These are phyloP conservation scores for Saccopteryx bilineata DNA, from an alignment of 2,113 vertebrate genomes.

Conservation along the genomic window DNA sequence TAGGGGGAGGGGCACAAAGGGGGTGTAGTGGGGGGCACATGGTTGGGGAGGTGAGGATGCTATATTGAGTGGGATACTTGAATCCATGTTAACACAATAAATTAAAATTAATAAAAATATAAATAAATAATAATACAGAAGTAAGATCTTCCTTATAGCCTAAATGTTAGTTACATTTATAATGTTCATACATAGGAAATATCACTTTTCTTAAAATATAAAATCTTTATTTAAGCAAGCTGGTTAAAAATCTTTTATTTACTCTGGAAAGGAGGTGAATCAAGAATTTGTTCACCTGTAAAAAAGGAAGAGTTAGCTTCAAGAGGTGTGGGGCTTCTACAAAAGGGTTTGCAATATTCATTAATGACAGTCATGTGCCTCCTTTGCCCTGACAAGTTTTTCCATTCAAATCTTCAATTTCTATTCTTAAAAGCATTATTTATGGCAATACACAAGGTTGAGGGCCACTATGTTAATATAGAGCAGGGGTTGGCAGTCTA, in stretches of 20 bases:
- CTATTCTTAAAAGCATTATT: neutral
- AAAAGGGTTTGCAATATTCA: neutral
- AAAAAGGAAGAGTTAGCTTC: neutral
- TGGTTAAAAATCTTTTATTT: conserved; percentile 21
- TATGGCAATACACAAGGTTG: neutral
- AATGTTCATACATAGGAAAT: conserved; percentile 49
- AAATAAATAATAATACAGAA: conserved; percentile 65
- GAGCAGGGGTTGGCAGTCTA: neutral
- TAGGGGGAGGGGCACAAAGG: too few relatives aligned
- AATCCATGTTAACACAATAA: too few relatives aligned
- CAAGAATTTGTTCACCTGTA: conserved; percentile 23
- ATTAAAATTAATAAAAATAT: neutral
- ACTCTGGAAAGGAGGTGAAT: neutral
- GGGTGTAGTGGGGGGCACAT: too few relatives aligned
- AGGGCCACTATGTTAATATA: neutral
- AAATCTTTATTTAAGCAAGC: conserved; percentile 57
- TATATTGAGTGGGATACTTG: too few relatives aligned
- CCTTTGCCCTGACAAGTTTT: neutral
- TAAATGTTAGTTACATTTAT: conserved; percentile 58
- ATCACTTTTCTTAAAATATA: conserved; percentile 59
- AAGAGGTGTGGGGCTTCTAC: neutral
- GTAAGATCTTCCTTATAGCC: conserved; percentile 25
- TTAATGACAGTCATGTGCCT: neutral
- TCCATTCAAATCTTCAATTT: conserved; percentile 22
- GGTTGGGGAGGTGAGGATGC: too few relatives aligned